phyloP scores from a whole-genome alignment of 2,797 vertebrate genomes.

The Tangara arthus region DNA sequence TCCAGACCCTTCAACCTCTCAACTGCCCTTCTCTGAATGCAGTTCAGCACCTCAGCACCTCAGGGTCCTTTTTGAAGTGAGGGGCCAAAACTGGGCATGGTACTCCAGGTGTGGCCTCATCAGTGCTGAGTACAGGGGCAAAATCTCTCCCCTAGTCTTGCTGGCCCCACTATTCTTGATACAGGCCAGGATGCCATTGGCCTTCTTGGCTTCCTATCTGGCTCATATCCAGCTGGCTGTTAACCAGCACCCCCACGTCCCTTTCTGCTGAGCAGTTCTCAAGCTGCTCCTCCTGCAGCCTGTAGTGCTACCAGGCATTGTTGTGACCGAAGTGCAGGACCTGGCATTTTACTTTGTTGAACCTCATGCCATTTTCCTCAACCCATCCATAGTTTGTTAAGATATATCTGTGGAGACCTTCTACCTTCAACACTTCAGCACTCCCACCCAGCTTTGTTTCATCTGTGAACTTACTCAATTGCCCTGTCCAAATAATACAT shows the following conservation, averaged over 20 bases:
- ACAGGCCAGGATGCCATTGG: neutral
- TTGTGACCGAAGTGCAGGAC: neutral
- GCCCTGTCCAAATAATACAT: neutral
- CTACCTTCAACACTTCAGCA: neutral
- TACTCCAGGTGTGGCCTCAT: neutral
- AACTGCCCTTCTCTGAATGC: neutral
- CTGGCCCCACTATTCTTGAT: neutral
- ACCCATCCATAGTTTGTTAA: neutral
- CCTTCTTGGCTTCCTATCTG: neutral
- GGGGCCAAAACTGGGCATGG: neutral
- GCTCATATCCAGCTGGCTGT: neutral
- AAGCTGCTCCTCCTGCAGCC: neutral
- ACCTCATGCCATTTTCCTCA: neutral
- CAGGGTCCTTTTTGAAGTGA: neutral
- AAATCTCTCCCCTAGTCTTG: neutral
- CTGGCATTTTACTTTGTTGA: neutral
- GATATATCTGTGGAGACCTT: neutral
- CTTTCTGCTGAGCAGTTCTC: neutral
- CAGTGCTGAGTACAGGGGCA: fast-evolving
- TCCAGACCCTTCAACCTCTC: neutral
- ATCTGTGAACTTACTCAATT: neutral
- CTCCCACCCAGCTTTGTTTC: neutral
- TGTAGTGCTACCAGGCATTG: neutral
- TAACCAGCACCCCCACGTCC: neutral
- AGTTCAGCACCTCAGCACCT: neutral